A percentile compares a stretch with the other conserved stretches of the same genome.
phyloP scores from a whole-genome alignment of 2,113 vertebrate genomes.

The Blennius ocellaris region DNA sequence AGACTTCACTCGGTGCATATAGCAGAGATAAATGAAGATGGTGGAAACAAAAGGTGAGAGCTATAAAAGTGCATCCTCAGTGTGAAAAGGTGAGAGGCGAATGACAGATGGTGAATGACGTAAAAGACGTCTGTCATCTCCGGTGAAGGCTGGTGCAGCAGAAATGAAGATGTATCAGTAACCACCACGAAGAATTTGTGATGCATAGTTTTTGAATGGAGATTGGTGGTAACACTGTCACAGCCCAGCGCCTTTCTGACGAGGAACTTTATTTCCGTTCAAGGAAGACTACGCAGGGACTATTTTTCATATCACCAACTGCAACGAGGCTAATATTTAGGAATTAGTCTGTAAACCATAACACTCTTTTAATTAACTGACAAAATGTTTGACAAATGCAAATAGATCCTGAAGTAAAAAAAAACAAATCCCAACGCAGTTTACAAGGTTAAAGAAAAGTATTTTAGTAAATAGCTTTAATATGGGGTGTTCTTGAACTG shows the following conservation, averaged over 20 bases:
- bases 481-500: too few relatives aligned
- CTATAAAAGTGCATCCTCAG: conserved; percentile 3
- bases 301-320: not conserved
- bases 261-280: not conserved
- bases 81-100: conserved; percentile 14
- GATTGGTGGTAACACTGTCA: not conserved
- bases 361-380: too few relatives aligned
- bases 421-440: too few relatives aligned
- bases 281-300: not conserved
- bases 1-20: not conserved
- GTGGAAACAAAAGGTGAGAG: not conserved
- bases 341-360: not conserved
- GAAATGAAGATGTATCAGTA: conserved; percentile 14
- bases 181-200: conserved; percentile 10
- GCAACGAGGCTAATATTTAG: not conserved
- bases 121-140: conserved; percentile 7
- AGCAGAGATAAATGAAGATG: conserved; percentile 36
- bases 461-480: too few relatives aligned
- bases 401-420: too few relatives aligned
- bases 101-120: conserved; percentile 8
- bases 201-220: not conserved
- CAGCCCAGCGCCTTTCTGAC: not conserved
- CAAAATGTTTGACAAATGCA: too few relatives aligned
- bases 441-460: too few relatives aligned
- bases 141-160: conserved; percentile 8